A percentile compares a stretch with the other conserved stretches of the same genome.
Evolutionary conservation across 2,797 vertebrate species (phyloP).

Genomic region (Nothura maculosa): DNA sequence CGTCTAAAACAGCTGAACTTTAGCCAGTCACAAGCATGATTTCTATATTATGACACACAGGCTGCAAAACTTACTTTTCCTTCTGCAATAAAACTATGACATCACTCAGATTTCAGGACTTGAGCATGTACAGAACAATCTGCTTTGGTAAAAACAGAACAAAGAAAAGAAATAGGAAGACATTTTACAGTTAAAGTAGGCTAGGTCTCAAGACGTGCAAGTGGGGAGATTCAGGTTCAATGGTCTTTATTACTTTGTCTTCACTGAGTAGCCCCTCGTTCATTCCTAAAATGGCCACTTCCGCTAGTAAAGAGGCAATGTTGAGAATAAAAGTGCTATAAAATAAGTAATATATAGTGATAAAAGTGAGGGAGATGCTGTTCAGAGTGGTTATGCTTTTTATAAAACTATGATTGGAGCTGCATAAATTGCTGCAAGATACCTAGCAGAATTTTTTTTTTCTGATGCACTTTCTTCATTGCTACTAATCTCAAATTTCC

Average conservation of each 20-base stretch:
- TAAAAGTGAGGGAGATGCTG: neutral
- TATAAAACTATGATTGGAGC: neutral
- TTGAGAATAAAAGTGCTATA: neutral
- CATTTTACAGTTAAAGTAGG: neutral
- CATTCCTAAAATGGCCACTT: neutral
- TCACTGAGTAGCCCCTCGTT: neutral
- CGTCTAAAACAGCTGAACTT: neutral
- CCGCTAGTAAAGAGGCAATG: neutral
- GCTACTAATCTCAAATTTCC: neutral
- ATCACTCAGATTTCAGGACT: neutral
- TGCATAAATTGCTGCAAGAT: neutral
- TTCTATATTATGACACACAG: neutral
- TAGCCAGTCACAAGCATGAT: neutral
- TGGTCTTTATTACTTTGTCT: neutral
- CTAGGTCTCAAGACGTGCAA: rapidly evolving
- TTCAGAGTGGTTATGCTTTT: neutral
- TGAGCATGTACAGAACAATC: rapidly evolving
- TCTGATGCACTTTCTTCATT: neutral
- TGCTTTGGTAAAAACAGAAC: neutral
- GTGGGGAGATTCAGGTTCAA: rapidly evolving
- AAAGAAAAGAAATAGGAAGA: neutral
- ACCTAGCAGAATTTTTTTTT: neutral
- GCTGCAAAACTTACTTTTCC: neutral
- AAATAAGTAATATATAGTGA: neutral
- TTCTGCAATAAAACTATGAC: neutral